A percentile compares a stretch with the other conserved stretches of the same genome.
Evolutionary conservation across 1,140 invertebrate species (phyloP).

Genomic region (Drosophila eugracilis): DNA sequence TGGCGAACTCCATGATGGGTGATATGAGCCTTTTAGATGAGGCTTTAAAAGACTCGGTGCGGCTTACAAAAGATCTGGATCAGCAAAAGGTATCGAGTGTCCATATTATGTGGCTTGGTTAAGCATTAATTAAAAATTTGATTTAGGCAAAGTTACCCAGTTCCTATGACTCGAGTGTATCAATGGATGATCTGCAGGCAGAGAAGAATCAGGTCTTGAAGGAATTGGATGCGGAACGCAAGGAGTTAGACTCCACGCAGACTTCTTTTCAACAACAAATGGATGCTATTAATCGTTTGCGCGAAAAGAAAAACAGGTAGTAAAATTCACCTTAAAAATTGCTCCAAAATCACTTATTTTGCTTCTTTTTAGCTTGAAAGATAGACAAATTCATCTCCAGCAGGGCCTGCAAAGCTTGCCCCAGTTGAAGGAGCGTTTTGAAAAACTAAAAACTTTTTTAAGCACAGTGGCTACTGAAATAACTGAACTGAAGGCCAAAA

Average conservation of each 20-base stretch:
- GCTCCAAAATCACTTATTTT: neutral
- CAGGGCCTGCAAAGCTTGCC: constrained; percentile 82
- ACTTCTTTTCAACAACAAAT: constrained; percentile 86
- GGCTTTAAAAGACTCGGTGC: constrained; percentile 86
- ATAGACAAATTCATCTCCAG: constrained; percentile 75
- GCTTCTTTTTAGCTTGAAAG: constrained; percentile 55
- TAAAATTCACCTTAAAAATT: neutral
- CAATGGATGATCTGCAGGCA: constrained; percentile 67
- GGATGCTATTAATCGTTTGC: constrained; percentile 72
- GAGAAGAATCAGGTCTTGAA: constrained; percentile 67
- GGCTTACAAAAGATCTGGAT: constrained; percentile 68
- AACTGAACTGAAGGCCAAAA: constrained; percentile 77
- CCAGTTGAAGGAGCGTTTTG: constrained; percentile 73
- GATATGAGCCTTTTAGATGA: constrained; percentile 89
- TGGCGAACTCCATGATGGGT: constrained; percentile 87
- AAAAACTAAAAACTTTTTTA: constrained; percentile 68
- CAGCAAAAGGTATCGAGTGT: constrained; percentile 48
- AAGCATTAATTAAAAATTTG: neutral
- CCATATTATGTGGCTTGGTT: neutral
- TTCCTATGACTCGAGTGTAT: constrained; percentile 62
- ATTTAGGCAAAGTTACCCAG: constrained; percentile 67
- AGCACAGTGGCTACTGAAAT: constrained; percentile 81
- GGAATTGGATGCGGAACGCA: constrained; percentile 64
- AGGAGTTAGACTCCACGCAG: constrained; percentile 85
- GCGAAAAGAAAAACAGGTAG: constrained; percentile 62